A percentile compares a stretch with the other conserved stretches of the same genome.
phyloP scores from a whole-genome alignment of 2,113 vertebrate species.

The Bubo bubo region DNA sequence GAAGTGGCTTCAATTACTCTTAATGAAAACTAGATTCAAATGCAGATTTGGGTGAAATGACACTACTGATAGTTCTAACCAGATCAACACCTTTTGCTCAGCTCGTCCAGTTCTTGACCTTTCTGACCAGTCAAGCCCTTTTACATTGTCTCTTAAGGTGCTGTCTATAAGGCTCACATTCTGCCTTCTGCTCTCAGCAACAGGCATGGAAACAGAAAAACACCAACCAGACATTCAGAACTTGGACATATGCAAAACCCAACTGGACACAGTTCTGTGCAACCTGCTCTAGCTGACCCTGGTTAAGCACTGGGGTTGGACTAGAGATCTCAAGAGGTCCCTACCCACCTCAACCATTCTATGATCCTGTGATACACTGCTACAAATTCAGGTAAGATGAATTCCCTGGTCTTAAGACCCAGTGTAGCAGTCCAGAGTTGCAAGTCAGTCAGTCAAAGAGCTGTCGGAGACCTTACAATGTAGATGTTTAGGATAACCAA shows the following conservation, averaged over 20 bases:
- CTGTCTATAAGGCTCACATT: neutral
- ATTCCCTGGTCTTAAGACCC: neutral
- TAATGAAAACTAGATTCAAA: neutral
- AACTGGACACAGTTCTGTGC: no score
- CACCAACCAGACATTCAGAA: neutral
- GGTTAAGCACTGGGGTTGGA: neutral
- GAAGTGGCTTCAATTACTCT: neutral
- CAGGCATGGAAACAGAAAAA: neutral
- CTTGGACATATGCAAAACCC: neutral
- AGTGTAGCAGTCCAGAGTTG: neutral
- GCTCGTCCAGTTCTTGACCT: neutral
- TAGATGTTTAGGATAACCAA: neutral
- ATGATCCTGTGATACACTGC: neutral
- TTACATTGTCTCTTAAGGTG: neutral
- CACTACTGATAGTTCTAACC: neutral
- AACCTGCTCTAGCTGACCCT: neutral
- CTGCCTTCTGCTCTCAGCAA: neutral
- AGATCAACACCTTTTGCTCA: neutral
- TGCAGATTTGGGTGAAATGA: neutral
- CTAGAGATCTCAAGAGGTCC: neutral
- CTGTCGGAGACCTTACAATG: neutral
- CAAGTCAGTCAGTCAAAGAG: neutral
- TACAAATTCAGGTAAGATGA: neutral
- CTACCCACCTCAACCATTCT: neutral
- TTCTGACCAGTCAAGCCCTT: neutral